Evolutionary conservation across 2,888 invertebrate genomes (phyloP), one percentile per base, ranked within the genome.

Genomic region (Eupithecia inturbata): DNA sequence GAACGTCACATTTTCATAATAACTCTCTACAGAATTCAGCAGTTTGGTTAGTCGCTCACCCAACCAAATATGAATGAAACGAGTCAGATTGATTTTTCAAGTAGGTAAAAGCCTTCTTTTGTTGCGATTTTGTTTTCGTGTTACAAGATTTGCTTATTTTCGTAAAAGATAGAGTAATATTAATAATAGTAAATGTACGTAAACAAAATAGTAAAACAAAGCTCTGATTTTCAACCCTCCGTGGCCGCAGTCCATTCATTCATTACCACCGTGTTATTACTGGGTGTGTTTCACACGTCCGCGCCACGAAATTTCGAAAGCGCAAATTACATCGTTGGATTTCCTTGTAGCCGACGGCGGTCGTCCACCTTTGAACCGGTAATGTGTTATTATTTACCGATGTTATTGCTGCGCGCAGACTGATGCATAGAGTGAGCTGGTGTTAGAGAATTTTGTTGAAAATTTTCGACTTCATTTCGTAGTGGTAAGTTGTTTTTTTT

Each of bases 371-470:
- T 79, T 76, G 64, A 71, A 36, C 78, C 72, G n/a, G 77, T 82
- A 82, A 84, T 82, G 82, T 84, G 83, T 86, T 87, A 84, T 87
- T 87, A 87, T 86, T 86, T 84, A 76, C 78, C 80, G 78, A 82
- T 83, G 81, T 81, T 80, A 80, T 80, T 81, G 80, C 78, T 77
- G 78, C 78, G 77, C 73, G 76, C 77, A 16, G 28, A 72, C 78
- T 70, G 73, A 66, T 72, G 49, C 66, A 60, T 31, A 75, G 67
- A 72, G 67, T 64, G 67, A 26, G 39, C 26, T 41, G 26, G 0
- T 4, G 6, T 22, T 16, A 41, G 39, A 66, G 26, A 39, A 39
- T 26, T 39, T 22, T 3, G 1, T 31, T 19, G 5, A 28, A 31
- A 7, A 16, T 6, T 7, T 1, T 49, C 10, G 9, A 45, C 0